Conservation (phyloP, 2,888 invertebrate genomes). For the Mythimna pallens region DNA sequence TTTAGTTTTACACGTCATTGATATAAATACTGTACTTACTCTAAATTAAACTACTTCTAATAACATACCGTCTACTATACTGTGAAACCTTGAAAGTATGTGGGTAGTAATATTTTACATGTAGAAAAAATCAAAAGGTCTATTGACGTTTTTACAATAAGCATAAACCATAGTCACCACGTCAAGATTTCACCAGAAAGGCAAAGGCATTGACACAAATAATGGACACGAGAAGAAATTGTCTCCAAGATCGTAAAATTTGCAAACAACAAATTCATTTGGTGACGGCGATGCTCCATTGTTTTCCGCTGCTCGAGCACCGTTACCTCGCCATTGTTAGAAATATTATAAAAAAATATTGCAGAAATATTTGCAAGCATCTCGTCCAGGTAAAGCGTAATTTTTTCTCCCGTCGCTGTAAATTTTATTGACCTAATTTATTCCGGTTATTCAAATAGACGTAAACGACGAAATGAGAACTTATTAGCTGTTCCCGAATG, state of each 20-base stretch:
- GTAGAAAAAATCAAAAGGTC: not conserved
- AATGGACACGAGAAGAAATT: slow-evolving; percentile 47
- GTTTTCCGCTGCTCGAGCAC: slow-evolving; percentile 62
- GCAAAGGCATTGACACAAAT: slow-evolving; percentile 39
- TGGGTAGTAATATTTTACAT: not conserved
- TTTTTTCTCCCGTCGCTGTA: slow-evolving; percentile 53
- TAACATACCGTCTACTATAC: too few relatives aligned
- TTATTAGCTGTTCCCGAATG: slow-evolving; percentile 57
- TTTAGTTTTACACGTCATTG: not conserved
- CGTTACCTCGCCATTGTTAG: slow-evolving; percentile 64
- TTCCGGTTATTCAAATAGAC: slow-evolving; percentile 66
- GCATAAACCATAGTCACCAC: slow-evolving; percentile 11
- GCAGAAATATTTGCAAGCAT: slow-evolving; percentile 59
- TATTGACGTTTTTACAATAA: slow-evolving; percentile 1
- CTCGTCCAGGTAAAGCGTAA: slow-evolving; percentile 50
- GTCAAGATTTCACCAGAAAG: slow-evolving; percentile 19
- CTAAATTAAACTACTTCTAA: too few relatives aligned
- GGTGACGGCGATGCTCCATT: slow-evolving; percentile 64
- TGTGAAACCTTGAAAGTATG: not conserved
- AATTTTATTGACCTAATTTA: slow-evolving; percentile 69
- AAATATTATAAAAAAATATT: slow-evolving; percentile 52
- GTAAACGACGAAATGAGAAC: slow-evolving; percentile 59
- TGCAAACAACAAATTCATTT: slow-evolving; percentile 66
- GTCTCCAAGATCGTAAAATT: slow-evolving; percentile 59
- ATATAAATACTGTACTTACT: not conserved